Percentiles rank a stretch among this genome's conserved stretches.
Conservation (phyloP, 2,888 invertebrate species). For the Ormyrus pomaceus region DNA sequence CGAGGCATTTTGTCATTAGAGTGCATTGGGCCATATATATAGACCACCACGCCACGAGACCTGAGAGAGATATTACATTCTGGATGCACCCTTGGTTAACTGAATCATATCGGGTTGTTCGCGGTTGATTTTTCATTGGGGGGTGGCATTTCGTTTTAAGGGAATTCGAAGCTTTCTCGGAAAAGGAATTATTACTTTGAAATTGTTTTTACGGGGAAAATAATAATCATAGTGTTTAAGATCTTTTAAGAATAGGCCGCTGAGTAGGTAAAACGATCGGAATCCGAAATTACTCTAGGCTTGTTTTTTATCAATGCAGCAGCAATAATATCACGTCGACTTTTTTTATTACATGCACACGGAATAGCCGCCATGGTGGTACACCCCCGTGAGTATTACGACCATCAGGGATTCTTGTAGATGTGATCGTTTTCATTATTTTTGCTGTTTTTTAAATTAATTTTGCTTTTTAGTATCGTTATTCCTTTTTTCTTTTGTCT, state of each 20-base stretch:
- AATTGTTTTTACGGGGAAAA: no score
- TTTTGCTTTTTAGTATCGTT: background rate
- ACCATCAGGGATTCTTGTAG: conserved; percentile 39
- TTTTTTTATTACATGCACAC: conserved; percentile 50
- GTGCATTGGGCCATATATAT: conserved; percentile 2
- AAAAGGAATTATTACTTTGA: no score
- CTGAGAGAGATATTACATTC: background rate
- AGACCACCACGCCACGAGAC: background rate
- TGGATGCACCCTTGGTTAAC: no score
- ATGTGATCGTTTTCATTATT: conserved; percentile 19
- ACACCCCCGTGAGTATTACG: conserved; percentile 90
- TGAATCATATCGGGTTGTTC: no score
- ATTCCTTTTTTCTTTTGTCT: background rate
- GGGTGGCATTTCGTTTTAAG: no score
- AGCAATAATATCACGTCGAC: conserved; percentile 42
- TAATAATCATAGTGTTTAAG: no score
- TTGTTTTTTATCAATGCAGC: conserved; percentile 23
- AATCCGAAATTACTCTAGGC: background rate
- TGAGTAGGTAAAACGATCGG: no score
- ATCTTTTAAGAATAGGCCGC: no score
- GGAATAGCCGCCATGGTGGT: conserved; percentile 93
- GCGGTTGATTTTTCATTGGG: no score
- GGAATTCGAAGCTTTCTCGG: no score
- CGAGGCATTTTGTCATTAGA: conserved; percentile 43
- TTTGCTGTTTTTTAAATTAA: background rate